phyloP scores from a whole-genome alignment of 1,140 invertebrate genomes.

The Cyphomyrmex costatus region DNA sequence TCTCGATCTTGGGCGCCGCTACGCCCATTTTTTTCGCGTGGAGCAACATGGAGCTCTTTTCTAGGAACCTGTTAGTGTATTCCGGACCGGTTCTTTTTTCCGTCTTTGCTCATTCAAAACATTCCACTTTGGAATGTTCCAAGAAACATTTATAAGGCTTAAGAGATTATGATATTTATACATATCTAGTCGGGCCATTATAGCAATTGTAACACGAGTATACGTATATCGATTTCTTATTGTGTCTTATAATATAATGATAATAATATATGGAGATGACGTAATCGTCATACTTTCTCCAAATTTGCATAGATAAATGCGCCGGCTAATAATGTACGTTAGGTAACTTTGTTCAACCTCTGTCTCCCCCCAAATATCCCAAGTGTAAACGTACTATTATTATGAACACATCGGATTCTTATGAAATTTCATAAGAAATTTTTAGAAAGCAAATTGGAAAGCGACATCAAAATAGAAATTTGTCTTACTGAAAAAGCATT shows the following conservation, averaged over 20 bases:
- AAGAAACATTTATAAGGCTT: constrained; percentile 14
- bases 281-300: constrained; percentile 37
- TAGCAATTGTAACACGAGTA: neutral
- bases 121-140: neutral
- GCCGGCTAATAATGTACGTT: constrained; percentile 8
- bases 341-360: neutral
- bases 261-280: neutral
- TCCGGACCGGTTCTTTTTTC: constrained; percentile 30
- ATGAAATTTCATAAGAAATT: too few relatives aligned
- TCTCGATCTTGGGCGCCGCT: constrained; percentile 15
- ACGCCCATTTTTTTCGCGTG: constrained; percentile 42
- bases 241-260: too few relatives aligned
- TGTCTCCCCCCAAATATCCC: constrained; percentile 1
- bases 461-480: too few relatives aligned
- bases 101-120: constrained; percentile 15
- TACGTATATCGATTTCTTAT: neutral
- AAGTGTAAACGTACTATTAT: neutral
- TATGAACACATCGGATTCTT: too few relatives aligned
- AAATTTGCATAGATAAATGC: constrained; percentile 43
- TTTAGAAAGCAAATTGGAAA: too few relatives aligned
- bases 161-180: constrained; percentile 16
- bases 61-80: constrained; percentile 44
- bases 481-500: too few relatives aligned
- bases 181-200: neutral
- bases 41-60: constrained; percentile 27